Base-by-base conservation (phyloP, 2,113 vertebrate species). In the Callorhinus ursinus region DNA sequence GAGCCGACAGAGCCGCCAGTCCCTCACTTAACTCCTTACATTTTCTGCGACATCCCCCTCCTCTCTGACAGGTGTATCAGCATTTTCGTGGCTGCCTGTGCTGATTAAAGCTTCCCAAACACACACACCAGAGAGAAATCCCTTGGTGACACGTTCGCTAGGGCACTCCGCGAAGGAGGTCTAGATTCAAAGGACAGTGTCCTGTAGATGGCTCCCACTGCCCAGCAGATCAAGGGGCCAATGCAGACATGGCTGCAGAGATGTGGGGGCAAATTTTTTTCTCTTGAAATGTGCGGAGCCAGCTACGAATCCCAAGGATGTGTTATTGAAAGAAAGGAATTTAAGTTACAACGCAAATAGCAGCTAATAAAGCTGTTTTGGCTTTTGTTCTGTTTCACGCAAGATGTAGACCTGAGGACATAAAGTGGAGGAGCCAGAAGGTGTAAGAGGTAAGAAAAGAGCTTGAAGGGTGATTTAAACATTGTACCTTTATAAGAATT, bases 31-130 rank as follows among this genome's bases (percentile, higher is more conserved):
- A 55, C 86, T 95, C 72, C 90, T 55, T 22, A 33, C 15, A 2
- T 11, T 80, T 76, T 51, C 63, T 55, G 53, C 0, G 5, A 36
- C 71, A 10, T 36, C 9, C 9, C 1, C 18, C 26, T 90, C 77
- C 36, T 61, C 82, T 61, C 57, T 90, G 87, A 93, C 83, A 92
- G 88, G 77, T 16, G 59, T 3, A 26, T 92, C 88, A 95, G 82
- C 74, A 36, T 83, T 88, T 94, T n/a, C 1, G 8, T 28, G 21
- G 51, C 91, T 93, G 72, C 57, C 69, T 5, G 28, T 61, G 86
- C 79, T 79, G 93, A 90, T 55, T 55, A 87, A 67, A 46, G 31
- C 1, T 18, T 71, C 42, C 53, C 0, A 2, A 42, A 85, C 46
- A 51, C 12, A 28, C 10, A 3, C 26, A 3, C 39, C 61, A 31